A percentile compares a stretch with the other conserved stretches of the same genome.
These are phyloP conservation scores for Anolis sagrei DNA, from an alignment of 2,113 vertebrate genomes.

Conservation along the genomic window DNA sequence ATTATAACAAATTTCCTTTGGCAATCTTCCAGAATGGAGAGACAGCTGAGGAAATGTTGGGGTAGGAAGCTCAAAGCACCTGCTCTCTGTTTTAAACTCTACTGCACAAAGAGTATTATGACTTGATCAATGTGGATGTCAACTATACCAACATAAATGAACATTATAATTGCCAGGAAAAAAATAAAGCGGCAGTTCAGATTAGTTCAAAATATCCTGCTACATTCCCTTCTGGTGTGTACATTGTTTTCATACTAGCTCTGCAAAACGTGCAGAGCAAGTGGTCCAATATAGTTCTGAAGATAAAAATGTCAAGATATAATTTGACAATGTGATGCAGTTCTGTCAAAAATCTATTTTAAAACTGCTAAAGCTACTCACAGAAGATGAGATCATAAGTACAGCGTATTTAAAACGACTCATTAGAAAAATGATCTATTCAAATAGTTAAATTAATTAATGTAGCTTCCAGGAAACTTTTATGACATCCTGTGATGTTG, in stretches of 20 bases:
- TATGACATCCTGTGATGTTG: background rate
- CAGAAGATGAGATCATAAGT: constrained; percentile 38
- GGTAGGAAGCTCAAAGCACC: background rate
- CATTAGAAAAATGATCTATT: constrained; percentile 28
- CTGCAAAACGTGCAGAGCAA: background rate
- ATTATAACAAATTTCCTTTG: background rate
- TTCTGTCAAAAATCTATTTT: constrained; percentile 43
- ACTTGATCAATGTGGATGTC: background rate
- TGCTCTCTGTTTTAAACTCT: background rate
- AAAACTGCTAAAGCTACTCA: constrained; percentile 49
- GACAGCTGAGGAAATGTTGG: background rate
- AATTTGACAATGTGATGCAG: constrained; percentile 40
- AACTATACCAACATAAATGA: background rate
- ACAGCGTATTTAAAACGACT: constrained; percentile 45
- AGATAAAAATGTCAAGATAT: constrained; percentile 18
- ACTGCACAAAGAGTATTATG: background rate
- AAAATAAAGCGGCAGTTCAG: background rate
- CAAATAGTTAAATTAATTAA: background rate
- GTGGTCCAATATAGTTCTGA: background rate
- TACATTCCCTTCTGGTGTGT: background rate
- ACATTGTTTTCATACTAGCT: background rate
- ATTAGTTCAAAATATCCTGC: background rate
- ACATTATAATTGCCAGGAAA: background rate
- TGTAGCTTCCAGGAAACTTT: constrained; percentile 33
- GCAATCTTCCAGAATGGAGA: background rate